Evolutionary conservation across 2,888 invertebrate genomes (phyloP).

Genomic region (Dastarcus helophoroides): DNA sequence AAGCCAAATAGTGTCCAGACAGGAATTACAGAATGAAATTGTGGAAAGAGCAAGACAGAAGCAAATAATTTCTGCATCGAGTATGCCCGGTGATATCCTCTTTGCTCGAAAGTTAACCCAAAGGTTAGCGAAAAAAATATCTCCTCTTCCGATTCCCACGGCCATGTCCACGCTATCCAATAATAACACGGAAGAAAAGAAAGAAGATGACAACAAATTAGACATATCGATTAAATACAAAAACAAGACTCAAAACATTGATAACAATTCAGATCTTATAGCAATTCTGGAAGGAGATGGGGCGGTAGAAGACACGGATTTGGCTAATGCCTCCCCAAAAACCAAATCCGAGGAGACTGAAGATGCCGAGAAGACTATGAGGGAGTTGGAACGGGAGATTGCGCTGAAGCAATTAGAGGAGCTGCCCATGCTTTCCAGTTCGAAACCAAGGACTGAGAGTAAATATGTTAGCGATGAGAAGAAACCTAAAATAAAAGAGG

Average conservation of each 20-base stretch:
- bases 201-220: conserved; percentile 6
- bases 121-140: conserved; percentile 37
- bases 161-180: not conserved
- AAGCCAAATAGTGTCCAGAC: conserved; percentile 44
- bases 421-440: conserved; percentile 26
- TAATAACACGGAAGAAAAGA: not conserved
- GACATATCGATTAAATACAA: conserved; percentile 5
- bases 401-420: conserved; percentile 46
- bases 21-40: conserved; percentile 44
- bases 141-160: not conserved
- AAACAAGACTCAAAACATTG: conserved; percentile 16
- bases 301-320: conserved; percentile 23
- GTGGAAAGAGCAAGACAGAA: conserved; percentile 40
- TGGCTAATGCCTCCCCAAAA: not conserved
- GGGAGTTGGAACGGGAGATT: conserved; percentile 40
- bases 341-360: not conserved
- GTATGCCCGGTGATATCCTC: conserved; percentile 39
- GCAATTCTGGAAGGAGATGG: conserved; percentile 47
- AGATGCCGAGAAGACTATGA: conserved; percentile 16
- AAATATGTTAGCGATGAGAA: not conserved
- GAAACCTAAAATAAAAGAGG: conserved; percentile 4
- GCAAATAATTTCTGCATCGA: conserved; percentile 33
- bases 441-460: not conserved
- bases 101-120: conserved; percentile 45
- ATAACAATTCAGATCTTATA: conserved; percentile 42